Evolutionary conservation across 2,888 invertebrate genomes (phyloP), one percentile per base, ranked within the genome.

Genomic region (Scaptomyza flava): DNA sequence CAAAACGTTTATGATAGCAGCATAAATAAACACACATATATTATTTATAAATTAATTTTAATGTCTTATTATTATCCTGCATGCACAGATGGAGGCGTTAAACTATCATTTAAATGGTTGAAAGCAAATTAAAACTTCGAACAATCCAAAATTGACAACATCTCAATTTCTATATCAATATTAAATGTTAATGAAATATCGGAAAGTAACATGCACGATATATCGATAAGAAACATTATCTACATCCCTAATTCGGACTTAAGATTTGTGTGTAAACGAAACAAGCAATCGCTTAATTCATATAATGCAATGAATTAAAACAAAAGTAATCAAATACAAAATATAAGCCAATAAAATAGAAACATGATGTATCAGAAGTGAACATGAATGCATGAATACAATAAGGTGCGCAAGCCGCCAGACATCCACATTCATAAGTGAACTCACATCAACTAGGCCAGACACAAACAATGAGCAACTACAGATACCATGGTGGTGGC

Each of bases 401-500:
- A 31, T 63, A 47, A 41, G 36, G 50, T 43, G 34, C 17, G 2
- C 14, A 53, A 53, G 30, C 8, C 14, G 17, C 17, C 48, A 31
- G n/a, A 11, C 34, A 33, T 9, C 48, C 6, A 23, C 9, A n/a
- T 9, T n/a, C 6, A 23, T 36, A 47, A 52, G 58, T 45, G n/a
- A 58, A 27, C 27, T 23, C 50, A 34, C 34, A 34, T 4, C 23
- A 23, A 50, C n/a, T 23, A 50, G 34, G 23, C n/a, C 48, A 59
- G 33, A 30, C 20, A 54, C 17, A 53, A 51, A 48, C 54, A 51
- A 91, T 91, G 91, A 91, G 91, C 79, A 91, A 91, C 67, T 91
- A 91, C 81, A 90, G 91, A 81, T 91, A 91, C 79, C 90, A 89
- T 67, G 79, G 88, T 20, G 90, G 89, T 50, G 86, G 90, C 48